These are phyloP conservation scores for Ceratothoa steindachneri DNA, from an alignment of 2,888 invertebrate genomes.

Conservation along the genomic window DNA sequence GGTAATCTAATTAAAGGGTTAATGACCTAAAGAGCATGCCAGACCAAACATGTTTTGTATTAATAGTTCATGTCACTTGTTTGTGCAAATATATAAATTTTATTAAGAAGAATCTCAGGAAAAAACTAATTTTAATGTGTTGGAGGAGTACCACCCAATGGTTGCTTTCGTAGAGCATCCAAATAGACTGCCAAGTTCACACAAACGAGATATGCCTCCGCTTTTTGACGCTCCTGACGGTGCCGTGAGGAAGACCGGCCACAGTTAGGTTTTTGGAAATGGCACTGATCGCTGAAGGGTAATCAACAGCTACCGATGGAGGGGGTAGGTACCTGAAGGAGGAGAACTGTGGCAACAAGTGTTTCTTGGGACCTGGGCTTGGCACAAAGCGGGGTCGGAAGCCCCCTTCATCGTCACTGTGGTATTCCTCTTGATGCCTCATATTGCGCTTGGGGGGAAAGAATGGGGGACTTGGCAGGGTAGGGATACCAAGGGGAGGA, in stretches of 20 bases:
- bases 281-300: constrained; percentile 14
- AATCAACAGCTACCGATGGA: constrained; percentile 28
- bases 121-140: background rate
- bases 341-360: constrained; percentile 38
- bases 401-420: constrained; percentile 46
- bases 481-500: background rate
- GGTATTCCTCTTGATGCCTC: constrained; percentile 27
- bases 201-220: constrained; percentile 49
- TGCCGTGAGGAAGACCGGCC: constrained; percentile 37
- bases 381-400: constrained; percentile 31
- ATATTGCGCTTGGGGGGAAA: constrained; percentile 4
- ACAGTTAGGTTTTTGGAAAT: constrained; percentile 5
- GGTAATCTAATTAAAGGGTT: too few relatives aligned
- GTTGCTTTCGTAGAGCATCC: background rate
- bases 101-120: background rate
- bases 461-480: constrained; percentile 3
- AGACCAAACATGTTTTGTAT: too few relatives aligned
- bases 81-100: too few relatives aligned
- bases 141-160: background rate
- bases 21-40: too few relatives aligned
- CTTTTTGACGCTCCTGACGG: constrained; percentile 47
- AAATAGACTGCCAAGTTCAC: constrained; percentile 19
- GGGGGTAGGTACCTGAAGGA: constrained; percentile 44
- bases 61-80: too few relatives aligned
- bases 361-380: constrained; percentile 26